Conservation (phyloP, 2,113 vertebrate genomes). For the Collichthys lucidus region DNA sequence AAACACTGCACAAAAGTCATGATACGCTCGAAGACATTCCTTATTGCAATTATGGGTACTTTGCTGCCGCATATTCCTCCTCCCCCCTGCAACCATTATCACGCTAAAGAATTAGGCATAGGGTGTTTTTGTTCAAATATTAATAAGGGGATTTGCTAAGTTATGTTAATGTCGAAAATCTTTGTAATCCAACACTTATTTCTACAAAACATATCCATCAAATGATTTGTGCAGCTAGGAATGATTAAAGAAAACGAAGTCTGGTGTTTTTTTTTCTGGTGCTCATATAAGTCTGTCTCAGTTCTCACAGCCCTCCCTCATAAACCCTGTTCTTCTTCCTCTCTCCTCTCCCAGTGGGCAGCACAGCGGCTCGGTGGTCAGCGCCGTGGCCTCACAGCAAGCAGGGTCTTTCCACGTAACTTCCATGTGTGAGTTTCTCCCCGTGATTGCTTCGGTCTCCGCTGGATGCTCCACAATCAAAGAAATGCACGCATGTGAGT, state of each 20-base stretch:
- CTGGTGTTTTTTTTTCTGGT: constrained; percentile 4
- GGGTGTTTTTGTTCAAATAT: constrained; percentile 42
- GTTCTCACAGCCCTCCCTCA: no score
- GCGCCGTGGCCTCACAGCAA: no score
- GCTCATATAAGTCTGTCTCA: no score
- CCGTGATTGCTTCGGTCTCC: no score
- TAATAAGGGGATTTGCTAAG: constrained; percentile 29
- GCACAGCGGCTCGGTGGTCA: no score
- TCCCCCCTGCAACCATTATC: constrained; percentile 39
- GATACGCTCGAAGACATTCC: constrained; percentile 51
- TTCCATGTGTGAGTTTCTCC: no score
- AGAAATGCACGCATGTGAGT: no score
- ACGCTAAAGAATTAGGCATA: constrained; percentile 10
- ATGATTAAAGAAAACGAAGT: not conserved
- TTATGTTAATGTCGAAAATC: constrained; percentile 26
- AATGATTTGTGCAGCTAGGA: constrained; percentile 9
- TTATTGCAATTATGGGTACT: constrained; percentile 42
- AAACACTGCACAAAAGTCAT: constrained; percentile 51
- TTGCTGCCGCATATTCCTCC: constrained; percentile 6
- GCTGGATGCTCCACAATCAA: no score
- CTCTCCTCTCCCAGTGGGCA: no score
- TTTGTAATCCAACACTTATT: constrained; percentile 16
- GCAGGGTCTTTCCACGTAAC: no score
- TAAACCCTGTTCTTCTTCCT: no score
- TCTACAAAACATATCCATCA: constrained; percentile 9